These are phyloP conservation scores for Tipula helvola DNA, from an alignment of 2,888 invertebrate species.

Conservation along the genomic window DNA sequence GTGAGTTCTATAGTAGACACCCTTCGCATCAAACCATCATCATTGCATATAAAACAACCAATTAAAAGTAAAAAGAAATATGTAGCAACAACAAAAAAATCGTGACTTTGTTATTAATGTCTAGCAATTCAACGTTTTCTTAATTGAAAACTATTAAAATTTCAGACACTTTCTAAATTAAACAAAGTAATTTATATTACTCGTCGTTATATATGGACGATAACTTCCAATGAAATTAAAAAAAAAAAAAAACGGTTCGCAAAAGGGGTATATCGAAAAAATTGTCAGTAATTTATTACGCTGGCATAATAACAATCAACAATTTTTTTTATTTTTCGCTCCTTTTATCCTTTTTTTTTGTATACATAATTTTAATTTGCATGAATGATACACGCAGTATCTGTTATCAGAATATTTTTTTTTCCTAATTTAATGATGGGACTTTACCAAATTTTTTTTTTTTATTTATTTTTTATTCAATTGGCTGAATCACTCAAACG, in stretches of 20 bases:
- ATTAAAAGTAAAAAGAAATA: not conserved
- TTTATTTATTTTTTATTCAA: not conserved
- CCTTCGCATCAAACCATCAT: not conserved
- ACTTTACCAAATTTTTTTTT: not conserved
- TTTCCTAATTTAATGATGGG: not conserved
- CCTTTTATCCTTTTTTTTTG: not conserved
- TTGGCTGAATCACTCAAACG: not conserved
- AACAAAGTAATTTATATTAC: conserved; percentile 10
- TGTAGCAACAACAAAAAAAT: conserved; percentile 11
- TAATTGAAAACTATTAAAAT: conserved; percentile 21
- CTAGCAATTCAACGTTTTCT: conserved; percentile 16
- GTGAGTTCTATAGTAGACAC: not conserved
- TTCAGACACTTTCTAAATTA: conserved; percentile 12
- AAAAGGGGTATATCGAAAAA: conserved; percentile 5
- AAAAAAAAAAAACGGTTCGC: not conserved
- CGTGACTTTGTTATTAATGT: conserved; percentile 20
- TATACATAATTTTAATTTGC: not conserved
- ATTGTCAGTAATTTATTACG: not conserved
- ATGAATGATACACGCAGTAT: not conserved
- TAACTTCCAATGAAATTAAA: not conserved
- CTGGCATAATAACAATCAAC: not conserved
- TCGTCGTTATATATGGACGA: not conserved
- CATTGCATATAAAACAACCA: not conserved
- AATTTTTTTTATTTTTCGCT: not conserved
- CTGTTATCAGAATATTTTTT: not conserved